These are phyloP conservation scores for Lasius platythorax DNA, from an alignment of 2,888 invertebrate species.

Conservation along the genomic window DNA sequence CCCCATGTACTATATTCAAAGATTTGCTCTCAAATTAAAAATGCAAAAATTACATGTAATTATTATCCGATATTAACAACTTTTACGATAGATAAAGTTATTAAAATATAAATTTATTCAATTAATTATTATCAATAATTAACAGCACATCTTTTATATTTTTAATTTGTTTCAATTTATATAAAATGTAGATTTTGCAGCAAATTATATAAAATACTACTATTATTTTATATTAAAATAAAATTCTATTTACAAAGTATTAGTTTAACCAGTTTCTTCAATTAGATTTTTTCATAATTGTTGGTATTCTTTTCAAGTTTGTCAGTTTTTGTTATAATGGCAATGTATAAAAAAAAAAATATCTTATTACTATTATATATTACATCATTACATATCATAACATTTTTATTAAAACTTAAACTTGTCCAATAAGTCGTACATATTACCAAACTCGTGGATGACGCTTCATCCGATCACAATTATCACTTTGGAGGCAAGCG, in stretches of 20 bases:
- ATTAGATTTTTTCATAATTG: not conserved
- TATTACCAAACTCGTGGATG: not conserved
- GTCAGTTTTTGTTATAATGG: not conserved
- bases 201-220: not conserved
- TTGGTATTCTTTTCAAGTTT: not conserved
- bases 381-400: not conserved
- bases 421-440: not conserved
- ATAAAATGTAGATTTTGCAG: not conserved
- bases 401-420: not conserved
- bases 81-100: not conserved
- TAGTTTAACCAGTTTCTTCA: not conserved
- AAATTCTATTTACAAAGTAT: not conserved
- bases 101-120: conserved; percentile 8
- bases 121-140: not conserved
- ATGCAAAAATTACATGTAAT: conserved; percentile 1
- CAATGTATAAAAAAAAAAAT: not conserved
- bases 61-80: not conserved
- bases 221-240: not conserved
- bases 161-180: not conserved
- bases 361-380: not conserved
- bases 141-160: not conserved
- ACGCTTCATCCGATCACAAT: not conserved
- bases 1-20: conserved; percentile 62
- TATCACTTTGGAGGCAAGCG: not conserved
- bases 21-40: conserved; percentile 55